Evolutionary conservation across 1,140 invertebrate genomes (phyloP).

Genomic region (Thrips palmi): DNA sequence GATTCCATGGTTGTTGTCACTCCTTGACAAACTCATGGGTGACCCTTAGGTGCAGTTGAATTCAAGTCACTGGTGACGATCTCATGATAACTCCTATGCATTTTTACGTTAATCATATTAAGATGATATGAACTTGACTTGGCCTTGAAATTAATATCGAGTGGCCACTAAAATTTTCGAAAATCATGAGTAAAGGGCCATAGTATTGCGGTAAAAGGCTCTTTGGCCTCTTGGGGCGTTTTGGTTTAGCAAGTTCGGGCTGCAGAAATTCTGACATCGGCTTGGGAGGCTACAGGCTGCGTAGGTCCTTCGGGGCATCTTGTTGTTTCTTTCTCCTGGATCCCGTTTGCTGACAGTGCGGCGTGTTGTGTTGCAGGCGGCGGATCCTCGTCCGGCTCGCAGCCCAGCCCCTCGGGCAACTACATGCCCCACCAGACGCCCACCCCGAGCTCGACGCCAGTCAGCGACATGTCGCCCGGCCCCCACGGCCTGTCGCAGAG

Average conservation of each 20-base stretch:
- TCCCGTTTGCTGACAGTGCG: not conserved
- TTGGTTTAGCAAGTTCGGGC: no score
- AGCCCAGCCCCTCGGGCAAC: slow-evolving; percentile 19
- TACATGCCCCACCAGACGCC: slow-evolving; percentile 19
- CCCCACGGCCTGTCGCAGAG: slow-evolving; percentile 33
- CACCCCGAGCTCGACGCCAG: slow-evolving; percentile 31
- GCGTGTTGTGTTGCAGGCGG: slow-evolving; percentile 14
- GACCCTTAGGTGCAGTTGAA: no score
- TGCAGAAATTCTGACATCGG: not conserved
- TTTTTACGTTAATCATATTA: not conserved
- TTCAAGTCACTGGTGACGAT: no score
- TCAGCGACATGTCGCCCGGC: slow-evolving; percentile 36
- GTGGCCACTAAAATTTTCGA: not conserved
- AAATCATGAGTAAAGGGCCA: not conserved
- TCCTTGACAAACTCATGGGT: no score
- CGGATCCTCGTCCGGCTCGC: slow-evolving; percentile 18
- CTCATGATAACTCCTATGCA: not conserved
- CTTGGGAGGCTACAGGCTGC: not conserved
- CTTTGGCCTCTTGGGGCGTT: no score
- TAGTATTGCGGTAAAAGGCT: no score
- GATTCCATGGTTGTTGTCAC: no score
- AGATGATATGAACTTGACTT: not conserved
- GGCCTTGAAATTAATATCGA: not conserved
- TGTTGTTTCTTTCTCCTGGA: not conserved
- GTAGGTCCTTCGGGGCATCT: not conserved